Percentiles rank a stretch among this genome's conserved stretches.
Evolutionary conservation across 2,113 vertebrate genomes (phyloP).

Genomic region (Diadophis punctatus): DNA sequence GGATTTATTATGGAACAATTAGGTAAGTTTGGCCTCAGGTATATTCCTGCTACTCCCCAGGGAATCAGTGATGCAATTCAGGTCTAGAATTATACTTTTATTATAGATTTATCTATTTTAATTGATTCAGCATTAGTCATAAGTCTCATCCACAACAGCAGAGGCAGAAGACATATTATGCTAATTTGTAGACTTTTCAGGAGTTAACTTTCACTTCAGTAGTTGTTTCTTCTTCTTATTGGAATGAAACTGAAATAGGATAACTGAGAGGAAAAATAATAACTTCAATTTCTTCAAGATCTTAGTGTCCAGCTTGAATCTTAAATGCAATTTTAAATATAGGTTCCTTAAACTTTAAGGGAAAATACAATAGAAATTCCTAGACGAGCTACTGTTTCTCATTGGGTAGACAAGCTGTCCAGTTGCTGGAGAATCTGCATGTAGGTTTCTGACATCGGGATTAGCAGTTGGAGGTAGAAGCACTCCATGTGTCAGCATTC

Average conservation of each 20-base stretch:
- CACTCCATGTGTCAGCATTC: background rate
- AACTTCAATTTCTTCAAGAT: constrained; percentile 10
- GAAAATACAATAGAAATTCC: background rate
- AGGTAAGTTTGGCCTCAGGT: constrained; percentile 59
- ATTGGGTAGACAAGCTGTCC: background rate
- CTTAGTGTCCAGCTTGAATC: background rate
- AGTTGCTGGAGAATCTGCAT: background rate
- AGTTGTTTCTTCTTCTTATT: constrained; percentile 2
- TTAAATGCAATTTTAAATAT: constrained; percentile 26
- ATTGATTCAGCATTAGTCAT: constrained; percentile 56
- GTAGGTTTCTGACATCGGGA: background rate
- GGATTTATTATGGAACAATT: constrained; percentile 54
- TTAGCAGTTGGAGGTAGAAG: background rate
- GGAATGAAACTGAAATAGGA: constrained; percentile 20
- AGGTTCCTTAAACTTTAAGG: background rate
- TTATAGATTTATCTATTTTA: constrained; percentile 60
- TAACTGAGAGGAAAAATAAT: constrained; percentile 26
- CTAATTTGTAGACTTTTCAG: constrained; percentile 42
- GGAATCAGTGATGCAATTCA: constrained; percentile 41
- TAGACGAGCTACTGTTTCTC: fast-evolving
- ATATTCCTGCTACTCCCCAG: constrained; percentile 9
- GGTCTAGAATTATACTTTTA: constrained; percentile 38
- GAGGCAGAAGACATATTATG: constrained; percentile 45
- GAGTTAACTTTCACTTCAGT: constrained; percentile 41
- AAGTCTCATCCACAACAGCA: constrained; percentile 40